These are phyloP conservation scores for Heliconius cydno DNA, from an alignment of 2,888 invertebrate species.

Conservation along the genomic window DNA sequence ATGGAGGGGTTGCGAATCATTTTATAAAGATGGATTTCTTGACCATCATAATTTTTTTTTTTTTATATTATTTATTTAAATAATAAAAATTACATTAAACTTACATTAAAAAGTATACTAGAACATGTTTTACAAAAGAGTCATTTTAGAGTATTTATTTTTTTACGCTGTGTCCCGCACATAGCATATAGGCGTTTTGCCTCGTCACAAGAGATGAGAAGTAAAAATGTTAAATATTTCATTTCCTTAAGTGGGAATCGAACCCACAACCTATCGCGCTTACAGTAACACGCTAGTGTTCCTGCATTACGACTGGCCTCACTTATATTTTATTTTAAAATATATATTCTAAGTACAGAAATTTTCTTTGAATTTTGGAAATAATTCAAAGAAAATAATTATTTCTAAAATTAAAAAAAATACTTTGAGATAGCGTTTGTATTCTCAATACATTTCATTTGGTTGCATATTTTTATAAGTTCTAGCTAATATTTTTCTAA, in stretches of 20 bases:
- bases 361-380: neutral
- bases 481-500: no score
- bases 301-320: no score
- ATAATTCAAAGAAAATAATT: neutral
- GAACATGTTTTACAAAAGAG: neutral
- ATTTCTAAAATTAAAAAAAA: neutral
- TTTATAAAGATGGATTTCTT: conserved; percentile 36
- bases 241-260: no score
- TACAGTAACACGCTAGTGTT: no score
- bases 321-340: no score
- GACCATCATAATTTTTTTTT: conserved; percentile 1
- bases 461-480: neutral
- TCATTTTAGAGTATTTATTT: neutral
- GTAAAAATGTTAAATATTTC: no score
- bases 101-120: neutral
- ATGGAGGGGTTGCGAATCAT: conserved; percentile 71
- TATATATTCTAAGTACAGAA: neutral
- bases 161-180: neutral
- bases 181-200: no score
- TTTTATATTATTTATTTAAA: neutral
- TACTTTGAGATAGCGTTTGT: neutral
- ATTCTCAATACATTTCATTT: neutral
- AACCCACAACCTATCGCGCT: no score
- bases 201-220: no score
- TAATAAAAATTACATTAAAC: neutral